Evolutionary conservation across 2,113 vertebrate genomes (phyloP).

Genomic region (Felis catus): F.catus_Fca126_mat1.0 CM031412.1:78699501-78700000

Average conservation of each 20-base stretch:
- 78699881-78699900: not conserved
- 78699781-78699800: not conserved
- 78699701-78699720: not conserved
- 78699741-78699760: not conserved
- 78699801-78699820: not conserved
- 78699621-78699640: not conserved
- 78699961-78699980: not conserved
- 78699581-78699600: fast-evolving
- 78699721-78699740: not conserved
- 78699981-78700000: not conserved
- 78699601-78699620: not conserved
- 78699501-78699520: too few species aligned
- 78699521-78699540: not conserved
- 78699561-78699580: too few species aligned
- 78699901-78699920: not conserved
- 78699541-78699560: not conserved
- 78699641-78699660: not conserved
- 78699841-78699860: not conserved
- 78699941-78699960: not conserved
- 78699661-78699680: not conserved
- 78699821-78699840: too few species aligned
- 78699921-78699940: not conserved
- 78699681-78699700: not conserved
- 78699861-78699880: too few species aligned
- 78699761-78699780: fast-evolving